Evolutionary conservation across 1,140 invertebrate genomes (phyloP).

Genomic region (Drosophila equinoxialis): DNA sequence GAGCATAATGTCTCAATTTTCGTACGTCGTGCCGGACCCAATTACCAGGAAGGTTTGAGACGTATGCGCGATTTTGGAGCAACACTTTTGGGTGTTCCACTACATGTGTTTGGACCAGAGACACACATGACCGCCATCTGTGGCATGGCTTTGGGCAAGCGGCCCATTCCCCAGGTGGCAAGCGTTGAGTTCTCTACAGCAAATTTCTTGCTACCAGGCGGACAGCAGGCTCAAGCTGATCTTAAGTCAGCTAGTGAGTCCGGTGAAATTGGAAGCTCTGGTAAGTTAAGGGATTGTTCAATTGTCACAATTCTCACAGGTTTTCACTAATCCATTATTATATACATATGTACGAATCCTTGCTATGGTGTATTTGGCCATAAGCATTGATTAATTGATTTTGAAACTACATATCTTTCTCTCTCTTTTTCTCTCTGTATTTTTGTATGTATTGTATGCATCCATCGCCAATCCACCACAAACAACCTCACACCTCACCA

Average conservation of each 20-base stretch:
- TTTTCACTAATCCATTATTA: constrained; percentile 14
- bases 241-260: constrained; percentile 58
- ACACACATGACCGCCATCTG: constrained; percentile 99
- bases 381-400: constrained; percentile 5
- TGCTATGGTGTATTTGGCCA: background rate
- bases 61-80: constrained; percentile 95
- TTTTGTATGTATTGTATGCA: constrained; percentile 22
- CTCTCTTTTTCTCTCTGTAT: constrained; percentile 14
- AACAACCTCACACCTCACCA: constrained; percentile 18
- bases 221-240: constrained; percentile 84
- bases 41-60: constrained; percentile 98
- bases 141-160: constrained; percentile 97
- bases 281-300: constrained; percentile 44
- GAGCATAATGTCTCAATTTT: constrained; percentile 97
- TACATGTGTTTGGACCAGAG: constrained; percentile 99
- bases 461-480: constrained; percentile 25
- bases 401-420: background rate
- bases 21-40: constrained; percentile 98
- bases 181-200: constrained; percentile 87
- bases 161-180: constrained; percentile 89
- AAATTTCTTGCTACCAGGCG: constrained; percentile 95
- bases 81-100: constrained; percentile 92
- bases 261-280: constrained; percentile 31
- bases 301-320: background rate
- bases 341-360: constrained; percentile 1